A percentile compares a stretch with the other conserved stretches of the same genome.
Evolutionary conservation across 2,888 invertebrate genomes (phyloP).

Genomic region (Morpho helenor): DNA sequence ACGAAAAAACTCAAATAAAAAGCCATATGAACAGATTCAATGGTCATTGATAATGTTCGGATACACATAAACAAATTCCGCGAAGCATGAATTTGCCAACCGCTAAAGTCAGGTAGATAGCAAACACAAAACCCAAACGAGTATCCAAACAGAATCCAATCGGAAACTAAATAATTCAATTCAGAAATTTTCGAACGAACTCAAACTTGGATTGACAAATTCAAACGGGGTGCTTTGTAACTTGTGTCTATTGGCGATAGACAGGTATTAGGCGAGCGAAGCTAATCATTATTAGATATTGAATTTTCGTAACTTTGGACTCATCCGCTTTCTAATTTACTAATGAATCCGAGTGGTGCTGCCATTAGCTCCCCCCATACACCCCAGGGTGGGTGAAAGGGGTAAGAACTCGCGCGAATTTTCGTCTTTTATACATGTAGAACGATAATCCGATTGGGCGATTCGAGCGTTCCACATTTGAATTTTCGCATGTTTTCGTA

Average conservation of each 20-base stretch:
- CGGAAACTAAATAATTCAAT: conserved; percentile 76
- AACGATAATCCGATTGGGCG: conserved; percentile 75
- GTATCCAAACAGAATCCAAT: conserved; percentile 62
- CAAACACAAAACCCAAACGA: conserved; percentile 56
- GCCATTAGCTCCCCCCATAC: conserved; percentile 60
- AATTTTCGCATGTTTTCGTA: conserved; percentile 65
- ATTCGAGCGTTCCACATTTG: conserved; percentile 73
- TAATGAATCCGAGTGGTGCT: conserved; percentile 78
- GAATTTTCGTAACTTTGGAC: conserved; percentile 80
- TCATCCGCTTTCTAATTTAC: conserved; percentile 80
- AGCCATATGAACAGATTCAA: conserved; percentile 23
- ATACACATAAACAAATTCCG: conserved; percentile 38
- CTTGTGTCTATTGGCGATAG: conserved; percentile 46
- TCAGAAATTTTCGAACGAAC: conserved; percentile 46
- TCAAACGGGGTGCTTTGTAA: conserved; percentile 48
- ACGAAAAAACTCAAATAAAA: no score
- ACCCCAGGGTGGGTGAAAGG: conserved; percentile 47
- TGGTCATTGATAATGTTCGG: conserved; percentile 12
- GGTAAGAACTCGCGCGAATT: conserved; percentile 71
- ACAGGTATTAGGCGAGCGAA: conserved; percentile 59
- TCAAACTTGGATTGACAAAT: conserved; percentile 72
- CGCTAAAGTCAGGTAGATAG: conserved; percentile 37
- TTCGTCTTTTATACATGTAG: conserved; percentile 78
- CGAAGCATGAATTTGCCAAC: conserved; percentile 41
- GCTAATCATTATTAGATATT: conserved; percentile 79